A percentile compares a stretch with the other conserved stretches of the same genome.
Conservation (phyloP, 2,888 invertebrate genomes). For the Oxyteleia sp. region DNA sequence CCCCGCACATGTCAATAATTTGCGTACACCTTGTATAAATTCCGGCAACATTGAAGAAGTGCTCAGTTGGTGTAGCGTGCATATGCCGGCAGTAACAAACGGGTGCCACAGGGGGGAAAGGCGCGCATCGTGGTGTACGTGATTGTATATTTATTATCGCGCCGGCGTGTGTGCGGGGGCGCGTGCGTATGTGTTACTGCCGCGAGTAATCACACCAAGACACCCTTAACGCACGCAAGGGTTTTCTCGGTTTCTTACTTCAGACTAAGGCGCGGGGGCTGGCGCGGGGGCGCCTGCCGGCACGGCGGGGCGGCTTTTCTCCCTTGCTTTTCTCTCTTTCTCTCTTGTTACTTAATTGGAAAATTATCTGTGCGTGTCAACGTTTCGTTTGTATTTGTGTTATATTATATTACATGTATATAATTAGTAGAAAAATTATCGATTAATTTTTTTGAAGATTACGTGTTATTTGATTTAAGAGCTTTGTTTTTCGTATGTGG, state of each 20-base stretch:
- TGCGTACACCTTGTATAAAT: constrained; percentile 66
- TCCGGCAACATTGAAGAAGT: constrained; percentile 58
- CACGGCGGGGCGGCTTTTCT: constrained; percentile 87
- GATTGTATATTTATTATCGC: constrained; percentile 74
- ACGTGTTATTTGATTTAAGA: too few species aligned
- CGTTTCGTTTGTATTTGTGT: too few species aligned
- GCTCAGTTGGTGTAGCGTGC: constrained; percentile 38
- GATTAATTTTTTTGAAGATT: too few species aligned
- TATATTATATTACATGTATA: too few species aligned
- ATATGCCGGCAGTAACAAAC: constrained; percentile 75
- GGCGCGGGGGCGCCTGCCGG: constrained; percentile 69
- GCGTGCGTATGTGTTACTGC: constrained; percentile 66
- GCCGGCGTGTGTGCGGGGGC: constrained; percentile 22
- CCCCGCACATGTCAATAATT: constrained; percentile 64
- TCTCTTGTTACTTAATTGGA: too few species aligned
- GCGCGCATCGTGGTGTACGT: constrained; percentile 64
- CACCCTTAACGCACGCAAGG: constrained; percentile 83
- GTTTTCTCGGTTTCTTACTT: constrained; percentile 86
- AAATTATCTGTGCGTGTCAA: too few species aligned
- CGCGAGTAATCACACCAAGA: constrained; percentile 75
- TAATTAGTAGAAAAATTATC: too few species aligned
- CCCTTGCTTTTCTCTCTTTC: constrained; percentile 86
- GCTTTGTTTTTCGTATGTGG: too few species aligned
- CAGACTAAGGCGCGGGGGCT: constrained; percentile 63
- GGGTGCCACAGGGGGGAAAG: constrained; percentile 73